Conservation (phyloP, 2,113 vertebrate species). For the Australoheros scitulus region DNA sequence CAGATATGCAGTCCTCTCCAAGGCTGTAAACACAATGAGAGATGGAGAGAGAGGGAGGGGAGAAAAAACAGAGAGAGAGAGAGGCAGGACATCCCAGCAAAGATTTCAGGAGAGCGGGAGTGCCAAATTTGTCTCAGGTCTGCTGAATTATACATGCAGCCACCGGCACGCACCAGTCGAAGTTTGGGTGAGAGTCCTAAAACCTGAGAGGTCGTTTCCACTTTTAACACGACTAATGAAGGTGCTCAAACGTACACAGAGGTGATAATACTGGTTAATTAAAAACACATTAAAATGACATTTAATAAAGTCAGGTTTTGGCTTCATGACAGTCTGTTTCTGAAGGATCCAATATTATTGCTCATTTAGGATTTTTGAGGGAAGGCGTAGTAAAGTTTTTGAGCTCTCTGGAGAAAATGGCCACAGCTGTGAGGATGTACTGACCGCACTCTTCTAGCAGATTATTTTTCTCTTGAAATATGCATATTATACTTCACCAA, state of each 20-base stretch:
- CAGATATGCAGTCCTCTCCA: slow-evolving; percentile 54
- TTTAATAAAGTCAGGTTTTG: neutral
- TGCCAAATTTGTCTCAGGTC: slow-evolving; percentile 1
- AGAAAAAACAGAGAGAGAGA: neutral
- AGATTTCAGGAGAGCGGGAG: slow-evolving; percentile 3
- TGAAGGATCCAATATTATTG: neutral
- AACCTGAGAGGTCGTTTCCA: neutral
- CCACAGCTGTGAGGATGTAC: neutral
- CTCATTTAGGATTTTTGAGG: neutral
- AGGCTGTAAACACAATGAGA: slow-evolving; percentile 43
- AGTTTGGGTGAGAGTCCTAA: neutral
- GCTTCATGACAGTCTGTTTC: neutral
- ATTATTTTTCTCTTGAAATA: neutral
- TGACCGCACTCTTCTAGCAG: neutral
- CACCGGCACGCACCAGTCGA: neutral
- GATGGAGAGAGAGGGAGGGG: neutral
- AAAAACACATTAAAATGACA: neutral
- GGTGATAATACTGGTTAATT: accelerated
- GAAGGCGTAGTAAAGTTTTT: accelerated
- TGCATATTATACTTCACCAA: no score
- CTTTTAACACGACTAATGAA: no score
- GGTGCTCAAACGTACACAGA: accelerated
- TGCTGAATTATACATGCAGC: slow-evolving; percentile 1
- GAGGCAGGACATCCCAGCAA: slow-evolving; percentile 46
- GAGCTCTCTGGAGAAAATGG: neutral